phyloP scores from a whole-genome alignment of 2,797 vertebrate genomes.

The Passerculus sandwichensis region DNA sequence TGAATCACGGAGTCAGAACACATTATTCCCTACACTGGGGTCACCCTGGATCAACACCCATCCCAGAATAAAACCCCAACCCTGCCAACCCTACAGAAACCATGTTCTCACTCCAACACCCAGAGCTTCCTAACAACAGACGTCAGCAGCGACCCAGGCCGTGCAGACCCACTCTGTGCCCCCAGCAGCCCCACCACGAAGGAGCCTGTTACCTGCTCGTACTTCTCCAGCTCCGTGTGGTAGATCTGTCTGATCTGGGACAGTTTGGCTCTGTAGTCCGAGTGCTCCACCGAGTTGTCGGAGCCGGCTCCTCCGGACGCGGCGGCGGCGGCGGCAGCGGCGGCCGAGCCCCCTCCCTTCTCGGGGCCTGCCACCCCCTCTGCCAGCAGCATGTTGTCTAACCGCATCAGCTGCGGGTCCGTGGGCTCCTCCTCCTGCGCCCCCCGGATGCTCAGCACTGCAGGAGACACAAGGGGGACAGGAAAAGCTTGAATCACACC shows the following conservation, averaged over 20 bases:
- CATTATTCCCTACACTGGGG: not conserved
- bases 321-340: conserved; percentile 88
- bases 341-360: conserved; percentile 92
- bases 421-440: conserved; percentile 97
- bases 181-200: not conserved
- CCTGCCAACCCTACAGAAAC: not conserved
- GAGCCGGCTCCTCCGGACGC: conserved; percentile 86
- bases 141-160: not conserved
- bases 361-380: conserved; percentile 95
- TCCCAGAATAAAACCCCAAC: not conserved
- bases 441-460: conserved; percentile 97
- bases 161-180: not conserved
- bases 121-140: not conserved
- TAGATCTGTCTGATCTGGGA: conserved; percentile 98
- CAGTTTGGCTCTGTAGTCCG: conserved; percentile 96
- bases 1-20: too few species aligned
- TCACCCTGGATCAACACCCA: not conserved
- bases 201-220: conserved; percentile 89
- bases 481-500: not conserved
- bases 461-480: conserved; percentile 7
- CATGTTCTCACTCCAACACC: fast-evolving
- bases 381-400: conserved; percentile 98
- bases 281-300: conserved; percentile 94
- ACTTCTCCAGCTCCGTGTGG: conserved; percentile 98
- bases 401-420: conserved; percentile 95